A percentile compares a stretch with the other conserved stretches of the same genome.
Evolutionary conservation across 2,113 vertebrate genomes (phyloP).

Genomic region (Anolis carolinensis): DNA sequence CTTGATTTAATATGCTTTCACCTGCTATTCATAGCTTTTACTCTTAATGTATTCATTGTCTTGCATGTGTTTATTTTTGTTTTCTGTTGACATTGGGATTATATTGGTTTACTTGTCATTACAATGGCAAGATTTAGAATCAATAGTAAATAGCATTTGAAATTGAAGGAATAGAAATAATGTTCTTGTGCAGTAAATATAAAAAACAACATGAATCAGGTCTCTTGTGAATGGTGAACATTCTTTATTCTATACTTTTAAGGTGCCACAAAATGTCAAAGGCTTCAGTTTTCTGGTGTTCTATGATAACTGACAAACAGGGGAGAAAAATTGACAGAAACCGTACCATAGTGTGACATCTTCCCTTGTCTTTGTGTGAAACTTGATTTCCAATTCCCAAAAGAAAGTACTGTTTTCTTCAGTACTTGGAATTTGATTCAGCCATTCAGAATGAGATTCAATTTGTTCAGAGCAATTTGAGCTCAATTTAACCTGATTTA

Average conservation of each 20-base stretch:
- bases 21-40: slow-evolving; percentile 24
- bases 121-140: slow-evolving; percentile 59
- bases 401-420: too few relatives aligned
- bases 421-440: too few relatives aligned
- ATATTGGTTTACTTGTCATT: slow-evolving; percentile 61
- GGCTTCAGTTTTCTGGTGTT: slow-evolving; percentile 14
- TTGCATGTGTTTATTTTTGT: slow-evolving; percentile 54
- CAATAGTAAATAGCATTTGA: slow-evolving; percentile 64
- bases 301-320: not conserved
- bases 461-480: too few relatives aligned
- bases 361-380: not conserved
- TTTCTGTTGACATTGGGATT: slow-evolving; percentile 63
- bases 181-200: slow-evolving; percentile 3
- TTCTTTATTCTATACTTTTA: not conserved
- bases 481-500: too few relatives aligned
- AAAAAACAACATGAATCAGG: not conserved
- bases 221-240: slow-evolving; percentile 19
- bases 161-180: slow-evolving; percentile 45
- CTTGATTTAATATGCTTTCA: slow-evolving; percentile 26
- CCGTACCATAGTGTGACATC: not conserved
- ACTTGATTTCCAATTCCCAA: not conserved
- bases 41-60: slow-evolving; percentile 66
- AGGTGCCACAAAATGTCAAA: not conserved
- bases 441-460: too few relatives aligned
- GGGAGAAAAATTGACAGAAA: not conserved